Evolutionary conservation across 1,140 invertebrate genomes (phyloP).

Genomic region (Scaptomyza hsui): DNA sequence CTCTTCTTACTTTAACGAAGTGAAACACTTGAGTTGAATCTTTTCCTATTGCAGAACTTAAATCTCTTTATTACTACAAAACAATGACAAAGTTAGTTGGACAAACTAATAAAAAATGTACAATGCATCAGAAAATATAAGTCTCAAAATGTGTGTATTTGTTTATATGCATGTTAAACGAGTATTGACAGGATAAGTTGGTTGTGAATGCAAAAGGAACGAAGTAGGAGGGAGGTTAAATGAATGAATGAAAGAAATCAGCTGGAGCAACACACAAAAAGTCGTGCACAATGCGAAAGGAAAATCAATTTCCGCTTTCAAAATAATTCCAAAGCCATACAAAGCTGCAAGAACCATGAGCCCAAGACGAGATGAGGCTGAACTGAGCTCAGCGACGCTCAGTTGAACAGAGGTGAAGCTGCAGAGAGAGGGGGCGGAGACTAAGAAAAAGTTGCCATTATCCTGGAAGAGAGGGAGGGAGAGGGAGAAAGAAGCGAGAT

Average conservation of each 20-base stretch:
- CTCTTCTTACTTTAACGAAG: slow-evolving; percentile 4
- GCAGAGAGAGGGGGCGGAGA: slow-evolving; percentile 14
- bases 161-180: slow-evolving; percentile 40
- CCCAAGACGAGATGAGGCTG: slow-evolving; percentile 43
- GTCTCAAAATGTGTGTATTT: slow-evolving; percentile 27
- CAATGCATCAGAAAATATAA: not conserved
- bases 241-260: slow-evolving; percentile 47
- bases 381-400: slow-evolving; percentile 56
- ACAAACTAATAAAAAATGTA: not conserved
- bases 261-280: slow-evolving; percentile 56
- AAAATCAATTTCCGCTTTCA: slow-evolving; percentile 81
- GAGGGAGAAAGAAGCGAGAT: slow-evolving; percentile 52
- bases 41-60: slow-evolving; percentile 3
- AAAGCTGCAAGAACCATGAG: slow-evolving; percentile 55
- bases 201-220: not conserved
- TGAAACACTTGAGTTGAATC: not conserved
- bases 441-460: slow-evolving; percentile 73
- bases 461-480: slow-evolving; percentile 28
- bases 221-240: slow-evolving; percentile 1
- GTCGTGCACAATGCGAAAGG: slow-evolving; percentile 75
- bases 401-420: slow-evolving; percentile 33
- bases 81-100: no score
- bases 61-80: not conserved
- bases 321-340: slow-evolving; percentile 81
- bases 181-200: not conserved